Evolutionary conservation across 2,888 invertebrate genomes (phyloP), one percentile per base, ranked within the genome.

Genomic region (Lacanobia oleracea): DNA sequence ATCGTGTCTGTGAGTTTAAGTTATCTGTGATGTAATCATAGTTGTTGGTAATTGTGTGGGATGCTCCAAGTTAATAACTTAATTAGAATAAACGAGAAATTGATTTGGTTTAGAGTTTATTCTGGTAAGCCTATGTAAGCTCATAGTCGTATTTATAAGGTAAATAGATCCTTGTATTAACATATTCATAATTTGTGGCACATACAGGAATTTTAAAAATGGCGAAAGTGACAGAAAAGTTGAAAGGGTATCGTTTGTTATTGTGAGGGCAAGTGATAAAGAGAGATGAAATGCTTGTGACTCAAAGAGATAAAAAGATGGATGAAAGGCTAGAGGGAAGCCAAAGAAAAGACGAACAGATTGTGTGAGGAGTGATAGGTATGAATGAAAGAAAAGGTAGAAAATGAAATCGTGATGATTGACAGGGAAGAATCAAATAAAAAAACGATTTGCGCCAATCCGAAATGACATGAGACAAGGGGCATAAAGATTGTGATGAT

Each of bases 1-100:
- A 54, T 60, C 51, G 10, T 75, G 43, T 65, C 61, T 77, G 67
- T 63, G 51, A 2, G 75, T 63, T 75, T 64, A 51, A 54, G 43
- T 75, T 54, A 53, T 72, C 75, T 75, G 14, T 53, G 75, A 43
- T 72, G 27, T 51, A 14, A 67, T 59, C 50, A 27, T 45, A 27
- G 23, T 68, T 27, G 67, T 18, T 68, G 45, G 59, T 77, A 45
- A 68, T 53, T 53, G 21, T 53, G 59, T 59, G 21, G 51, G 51
- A 37, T 37, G n/a, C 16, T 6, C 37, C 51, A 48, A 59, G 21
- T 77, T 53, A 21, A 43, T 56, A 56, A 33, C 40, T 3, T 56
- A n/a, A 65, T 75, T 40, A 50, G 16, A 45, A 18, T 37, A 18
- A 16, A 12, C 6, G 7, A 2, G 65, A n/a, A 56, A 43, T 74